phyloP scores from a whole-genome alignment of 2,888 invertebrate species.

The Melanostoma mellinum region DNA sequence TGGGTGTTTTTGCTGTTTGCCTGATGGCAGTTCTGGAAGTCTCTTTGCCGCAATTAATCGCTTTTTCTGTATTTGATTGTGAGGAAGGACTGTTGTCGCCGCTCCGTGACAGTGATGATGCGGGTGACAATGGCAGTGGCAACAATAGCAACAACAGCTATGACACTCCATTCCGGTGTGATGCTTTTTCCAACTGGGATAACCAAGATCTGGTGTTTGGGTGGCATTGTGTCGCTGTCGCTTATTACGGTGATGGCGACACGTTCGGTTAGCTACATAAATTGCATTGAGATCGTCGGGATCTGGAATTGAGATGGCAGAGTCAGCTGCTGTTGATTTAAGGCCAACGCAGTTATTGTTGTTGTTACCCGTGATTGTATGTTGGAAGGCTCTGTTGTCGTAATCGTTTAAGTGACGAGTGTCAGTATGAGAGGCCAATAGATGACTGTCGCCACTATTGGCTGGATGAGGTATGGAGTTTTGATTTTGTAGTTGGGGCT shows the following conservation, averaged over 20 bases:
- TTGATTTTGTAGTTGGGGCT: slow-evolving; percentile 74
- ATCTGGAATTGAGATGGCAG: slow-evolving; percentile 71
- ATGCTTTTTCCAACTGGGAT: slow-evolving; percentile 64
- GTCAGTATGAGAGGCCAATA: slow-evolving; percentile 79
- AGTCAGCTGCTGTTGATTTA: slow-evolving; percentile 71
- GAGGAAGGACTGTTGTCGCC: slow-evolving; percentile 14
- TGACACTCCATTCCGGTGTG: slow-evolving; percentile 66
- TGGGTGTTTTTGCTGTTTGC: slow-evolving; percentile 49
- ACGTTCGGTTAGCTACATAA: slow-evolving; percentile 68
- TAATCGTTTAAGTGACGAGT: slow-evolving; percentile 79
- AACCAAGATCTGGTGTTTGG: slow-evolving; percentile 76
- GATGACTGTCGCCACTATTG: slow-evolving; percentile 79
- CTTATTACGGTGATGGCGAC: slow-evolving; percentile 53
- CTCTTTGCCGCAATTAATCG: slow-evolving; percentile 38
- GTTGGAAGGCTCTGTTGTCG: slow-evolving; percentile 81
- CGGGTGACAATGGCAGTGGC: slow-evolving; percentile 70
- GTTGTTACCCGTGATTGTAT: slow-evolving; percentile 72
- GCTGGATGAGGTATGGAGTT: slow-evolving; percentile 77
- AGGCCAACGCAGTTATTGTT: slow-evolving; percentile 56
- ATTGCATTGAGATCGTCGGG: slow-evolving; percentile 69
- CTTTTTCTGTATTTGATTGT: slow-evolving; percentile 48
- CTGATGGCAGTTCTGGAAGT: slow-evolving; percentile 62
- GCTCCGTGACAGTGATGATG: slow-evolving; percentile 64
- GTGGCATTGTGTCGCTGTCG: slow-evolving; percentile 80
- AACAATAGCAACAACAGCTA: slow-evolving; percentile 54